Conservation (phyloP, 2,113 vertebrate genomes). For the Sebastes schlegelii region DNA sequence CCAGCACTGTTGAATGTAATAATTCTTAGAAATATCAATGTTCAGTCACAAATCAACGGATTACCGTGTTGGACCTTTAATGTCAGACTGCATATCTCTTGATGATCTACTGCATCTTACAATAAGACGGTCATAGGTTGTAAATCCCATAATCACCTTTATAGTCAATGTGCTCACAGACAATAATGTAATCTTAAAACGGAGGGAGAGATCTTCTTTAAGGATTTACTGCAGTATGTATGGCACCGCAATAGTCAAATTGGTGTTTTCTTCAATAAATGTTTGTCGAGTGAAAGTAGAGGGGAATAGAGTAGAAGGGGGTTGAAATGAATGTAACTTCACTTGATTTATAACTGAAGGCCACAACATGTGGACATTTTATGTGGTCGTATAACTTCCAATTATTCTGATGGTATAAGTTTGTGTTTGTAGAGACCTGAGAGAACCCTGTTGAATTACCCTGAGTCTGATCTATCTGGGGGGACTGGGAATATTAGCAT, state of each 20-base stretch:
- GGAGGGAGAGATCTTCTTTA: neutral
- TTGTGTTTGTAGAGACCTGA: neutral
- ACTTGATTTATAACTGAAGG: neutral
- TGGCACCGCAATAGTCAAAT: neutral
- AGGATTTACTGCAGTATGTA: neutral
- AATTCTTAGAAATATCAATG: neutral
- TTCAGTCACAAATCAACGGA: slow-evolving; percentile 16
- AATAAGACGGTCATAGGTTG: neutral
- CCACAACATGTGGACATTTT: too few species aligned
- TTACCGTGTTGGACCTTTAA: neutral
- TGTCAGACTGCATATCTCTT: slow-evolving; percentile 1
- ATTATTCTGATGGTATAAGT: neutral
- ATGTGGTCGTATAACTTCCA: too few species aligned
- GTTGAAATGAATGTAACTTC: neutral
- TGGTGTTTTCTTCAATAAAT: neutral
- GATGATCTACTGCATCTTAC: slow-evolving; percentile 15
- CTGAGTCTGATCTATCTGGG: too few species aligned
- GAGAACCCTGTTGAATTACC: too few species aligned
- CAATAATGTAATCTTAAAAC: neutral
- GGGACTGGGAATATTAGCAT: too few species aligned
- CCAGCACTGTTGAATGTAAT: neutral
- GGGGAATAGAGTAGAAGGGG: neutral
- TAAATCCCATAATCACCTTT: slow-evolving; percentile 6
- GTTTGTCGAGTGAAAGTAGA: neutral
- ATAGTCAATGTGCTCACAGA: neutral